A percentile compares a stretch with the other conserved stretches of the same genome.
Conservation (phyloP, 2,888 invertebrate species). For the Leucoptera coffeella region DNA sequence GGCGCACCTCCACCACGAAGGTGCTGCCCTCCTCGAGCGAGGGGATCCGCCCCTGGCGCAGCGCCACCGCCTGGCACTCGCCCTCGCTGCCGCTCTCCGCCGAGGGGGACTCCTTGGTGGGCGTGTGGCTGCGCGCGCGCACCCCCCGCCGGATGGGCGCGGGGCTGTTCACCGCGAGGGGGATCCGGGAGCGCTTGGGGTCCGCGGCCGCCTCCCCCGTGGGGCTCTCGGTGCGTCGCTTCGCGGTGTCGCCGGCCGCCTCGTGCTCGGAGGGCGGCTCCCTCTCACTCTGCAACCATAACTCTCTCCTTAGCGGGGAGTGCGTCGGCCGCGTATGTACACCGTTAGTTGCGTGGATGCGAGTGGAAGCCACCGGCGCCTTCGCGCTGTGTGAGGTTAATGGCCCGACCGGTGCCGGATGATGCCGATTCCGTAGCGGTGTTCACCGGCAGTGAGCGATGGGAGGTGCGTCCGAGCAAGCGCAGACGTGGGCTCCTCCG, state of each 20-base stretch:
- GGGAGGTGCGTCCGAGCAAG: slow-evolving; percentile 1
- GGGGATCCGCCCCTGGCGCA: too few relatives aligned
- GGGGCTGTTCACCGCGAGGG: slow-evolving; percentile 32
- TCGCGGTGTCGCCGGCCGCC: slow-evolving; percentile 59
- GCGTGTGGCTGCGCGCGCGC: not conserved
- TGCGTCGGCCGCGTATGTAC: too few relatives aligned
- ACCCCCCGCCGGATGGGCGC: slow-evolving; percentile 15
- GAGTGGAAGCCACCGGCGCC: too few relatives aligned
- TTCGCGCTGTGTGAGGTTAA: too few relatives aligned
- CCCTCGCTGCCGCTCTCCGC: not conserved
- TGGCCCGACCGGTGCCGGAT: not conserved
- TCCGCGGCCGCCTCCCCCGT: slow-evolving; percentile 21
- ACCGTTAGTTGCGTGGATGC: too few relatives aligned
- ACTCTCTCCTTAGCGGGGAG: too few relatives aligned
- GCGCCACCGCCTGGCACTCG: not conserved
- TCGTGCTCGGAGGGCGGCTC: slow-evolving; percentile 33
- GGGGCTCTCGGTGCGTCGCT: slow-evolving; percentile 49
- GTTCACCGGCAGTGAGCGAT: not conserved
- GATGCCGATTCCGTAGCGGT: not conserved
- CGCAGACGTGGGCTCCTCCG: not conserved
- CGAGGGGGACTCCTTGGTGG: too few relatives aligned
- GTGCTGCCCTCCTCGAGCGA: too few relatives aligned
- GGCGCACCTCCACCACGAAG: not conserved
- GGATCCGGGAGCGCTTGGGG: slow-evolving; percentile 36
- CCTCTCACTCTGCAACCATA: slow-evolving; percentile 9